Base-by-base conservation (phyloP, 2,888 invertebrate genomes). In the Clitarchus hookeri region DNA sequence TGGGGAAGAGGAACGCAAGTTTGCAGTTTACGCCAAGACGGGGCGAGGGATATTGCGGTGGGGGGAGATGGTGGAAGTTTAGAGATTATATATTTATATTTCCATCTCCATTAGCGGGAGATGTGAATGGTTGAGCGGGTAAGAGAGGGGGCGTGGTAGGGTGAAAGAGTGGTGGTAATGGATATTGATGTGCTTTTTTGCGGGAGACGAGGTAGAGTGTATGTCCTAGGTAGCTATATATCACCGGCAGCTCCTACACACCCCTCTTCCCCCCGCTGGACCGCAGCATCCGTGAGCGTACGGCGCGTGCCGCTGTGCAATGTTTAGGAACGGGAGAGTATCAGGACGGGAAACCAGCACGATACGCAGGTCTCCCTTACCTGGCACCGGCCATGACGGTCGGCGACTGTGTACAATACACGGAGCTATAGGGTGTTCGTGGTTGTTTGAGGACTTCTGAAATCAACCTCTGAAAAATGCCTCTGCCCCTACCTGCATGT, bases 181-280 rank as follows among this genome's bases (percentile, higher is more conserved):
- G 65, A 65, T 65, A 65, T 65, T 65, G 65, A 65, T 65, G 65
- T 65, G 65, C 65, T 65, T 48, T 65, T 65, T 6, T 65, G 65
- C 65, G n/a, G 13, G 23, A 65, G 65, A 65, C 65, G 19, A 65
- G 65, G 36, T 1, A n/a, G 65, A 65, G 65, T 65, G 13, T 23
- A 11, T 19, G n/a, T 19, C n/a, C 13, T 23, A 65, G 65, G 65
- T 65, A 65, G 65, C 65, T 65, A 65, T 65, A 65, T 65, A 65
- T 65, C 65, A 65, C 65, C 65, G 16, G 65, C 1, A n/a, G n/a
- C 23, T n/a, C 13, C 53, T 16, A 1, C 53, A 8, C 36, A 2
- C 65, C n/a, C 65, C 65, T 2, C n/a, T n/a, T n/a, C 8, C 65
- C 11, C 23, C 65, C 8, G 11, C 65, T 23, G 65, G 48, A 48